phyloP scores from a whole-genome alignment of 1,140 invertebrate genomes.

The Watersipora subatra region DNA sequence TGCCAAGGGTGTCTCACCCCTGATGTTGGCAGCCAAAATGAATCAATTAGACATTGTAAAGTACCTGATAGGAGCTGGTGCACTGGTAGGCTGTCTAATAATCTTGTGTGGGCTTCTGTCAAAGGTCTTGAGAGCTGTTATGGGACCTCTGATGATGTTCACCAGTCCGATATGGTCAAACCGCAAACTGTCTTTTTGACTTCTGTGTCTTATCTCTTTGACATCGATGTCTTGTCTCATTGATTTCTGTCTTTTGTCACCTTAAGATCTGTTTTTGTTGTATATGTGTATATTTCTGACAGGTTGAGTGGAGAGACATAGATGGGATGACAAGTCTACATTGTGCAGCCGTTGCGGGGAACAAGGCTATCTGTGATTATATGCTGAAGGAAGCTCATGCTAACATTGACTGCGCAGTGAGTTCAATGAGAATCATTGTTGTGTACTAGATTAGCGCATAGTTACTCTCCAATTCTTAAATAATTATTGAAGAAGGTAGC shows the following conservation, averaged over 20 bases:
- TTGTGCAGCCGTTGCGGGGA: slow-evolving; percentile 97
- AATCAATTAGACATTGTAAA: slow-evolving; percentile 48
- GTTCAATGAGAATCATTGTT: not conserved
- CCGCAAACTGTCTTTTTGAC: too few species aligned
- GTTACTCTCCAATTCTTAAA: not conserved
- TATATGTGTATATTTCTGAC: not conserved
- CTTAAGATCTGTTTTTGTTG: too few species aligned
- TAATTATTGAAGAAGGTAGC: not conserved
- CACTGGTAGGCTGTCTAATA: slow-evolving; percentile 57
- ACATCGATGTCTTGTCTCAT: too few species aligned
- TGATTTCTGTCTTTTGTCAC: too few species aligned
- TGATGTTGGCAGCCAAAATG: slow-evolving; percentile 61
- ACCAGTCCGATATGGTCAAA: too few species aligned
- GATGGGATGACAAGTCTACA: slow-evolving; percentile 94
- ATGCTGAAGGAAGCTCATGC: slow-evolving; percentile 63
- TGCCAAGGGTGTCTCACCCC: slow-evolving; percentile 58
- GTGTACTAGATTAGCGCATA: not conserved
- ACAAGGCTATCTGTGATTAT: slow-evolving; percentile 83
- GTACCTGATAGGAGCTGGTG: slow-evolving; percentile 59
- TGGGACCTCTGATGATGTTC: too few species aligned
- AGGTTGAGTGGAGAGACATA: slow-evolving; percentile 50
- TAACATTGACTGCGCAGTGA: slow-evolving; percentile 26
- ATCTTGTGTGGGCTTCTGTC: slow-evolving; percentile 7
- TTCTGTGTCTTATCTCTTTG: too few species aligned
- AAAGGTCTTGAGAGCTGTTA: too few species aligned